phyloP scores from a whole-genome alignment of 2,113 vertebrate species.

The Sturnus vulgaris region DNA sequence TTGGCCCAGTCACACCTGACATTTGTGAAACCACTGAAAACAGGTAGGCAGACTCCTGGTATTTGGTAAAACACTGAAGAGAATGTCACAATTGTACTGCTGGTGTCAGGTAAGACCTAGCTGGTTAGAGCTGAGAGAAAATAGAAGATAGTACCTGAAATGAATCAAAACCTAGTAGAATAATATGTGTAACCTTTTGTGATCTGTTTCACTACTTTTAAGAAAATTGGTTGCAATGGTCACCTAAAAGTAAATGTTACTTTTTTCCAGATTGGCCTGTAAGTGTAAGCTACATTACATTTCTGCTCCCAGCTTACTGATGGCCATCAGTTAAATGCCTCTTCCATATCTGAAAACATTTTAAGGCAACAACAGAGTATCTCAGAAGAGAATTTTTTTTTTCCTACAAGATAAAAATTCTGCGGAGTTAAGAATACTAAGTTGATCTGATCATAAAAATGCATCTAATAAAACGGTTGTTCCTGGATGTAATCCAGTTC shows the following conservation, averaged over 20 bases:
- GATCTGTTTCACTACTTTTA: background rate
- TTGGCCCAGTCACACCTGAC: constrained; percentile 85
- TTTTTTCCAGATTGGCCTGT: background rate
- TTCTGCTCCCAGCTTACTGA: background rate
- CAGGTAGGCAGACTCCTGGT: constrained; percentile 71
- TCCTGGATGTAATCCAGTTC: background rate
- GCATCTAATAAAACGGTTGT: background rate
- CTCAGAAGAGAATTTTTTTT: background rate
- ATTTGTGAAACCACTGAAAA: constrained; percentile 83
- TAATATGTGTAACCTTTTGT: background rate
- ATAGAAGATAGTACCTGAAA: background rate
- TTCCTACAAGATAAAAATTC: background rate
- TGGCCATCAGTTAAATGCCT: background rate
- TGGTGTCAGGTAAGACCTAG: background rate
- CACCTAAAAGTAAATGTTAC: background rate
- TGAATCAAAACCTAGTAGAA: background rate
- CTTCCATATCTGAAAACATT: background rate
- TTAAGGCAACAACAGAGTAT: background rate
- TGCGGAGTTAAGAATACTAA: background rate
- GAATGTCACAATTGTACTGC: background rate
- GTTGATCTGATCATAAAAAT: background rate
- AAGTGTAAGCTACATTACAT: background rate
- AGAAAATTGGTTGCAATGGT: background rate
- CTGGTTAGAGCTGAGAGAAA: background rate
- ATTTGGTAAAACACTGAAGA: constrained; percentile 4